These are phyloP conservation scores for Tyto alba DNA, from an alignment of 2,113 vertebrate species.

Conservation along the genomic window DNA sequence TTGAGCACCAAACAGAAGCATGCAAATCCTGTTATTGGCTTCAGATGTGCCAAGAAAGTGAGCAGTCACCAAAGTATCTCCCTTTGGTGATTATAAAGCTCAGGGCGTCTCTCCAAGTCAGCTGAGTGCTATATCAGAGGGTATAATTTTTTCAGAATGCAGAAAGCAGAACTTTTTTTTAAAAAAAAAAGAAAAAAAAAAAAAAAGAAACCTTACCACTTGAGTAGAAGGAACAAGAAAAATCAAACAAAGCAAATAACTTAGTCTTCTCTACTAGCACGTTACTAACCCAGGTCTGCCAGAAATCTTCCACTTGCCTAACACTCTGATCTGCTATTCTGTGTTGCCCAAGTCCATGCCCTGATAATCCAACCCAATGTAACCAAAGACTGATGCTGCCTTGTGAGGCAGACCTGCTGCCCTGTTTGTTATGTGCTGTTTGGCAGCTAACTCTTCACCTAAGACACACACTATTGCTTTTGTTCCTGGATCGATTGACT, in stretches of 20 bases:
- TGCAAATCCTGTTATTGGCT: not conserved
- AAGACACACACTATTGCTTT: constrained; percentile 48
- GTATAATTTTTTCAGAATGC: not conserved
- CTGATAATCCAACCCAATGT: not conserved
- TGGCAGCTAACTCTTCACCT: constrained; percentile 36
- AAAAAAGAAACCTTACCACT: not conserved
- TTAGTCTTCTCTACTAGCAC: not conserved
- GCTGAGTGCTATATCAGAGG: fast-evolving
- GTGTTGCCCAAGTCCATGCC: not conserved
- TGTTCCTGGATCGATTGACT: constrained; percentile 39
- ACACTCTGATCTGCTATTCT: not conserved
- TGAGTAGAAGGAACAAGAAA: not conserved
- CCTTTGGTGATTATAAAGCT: not conserved
- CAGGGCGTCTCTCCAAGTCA: not conserved
- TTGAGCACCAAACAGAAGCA: not conserved
- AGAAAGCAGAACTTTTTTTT: not conserved
- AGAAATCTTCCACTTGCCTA: not conserved
- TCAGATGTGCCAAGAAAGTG: not conserved
- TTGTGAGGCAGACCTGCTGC: not conserved
- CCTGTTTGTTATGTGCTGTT: constrained; percentile 14
- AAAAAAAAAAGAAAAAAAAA: too few species aligned
- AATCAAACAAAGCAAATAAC: not conserved
- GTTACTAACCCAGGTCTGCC: not conserved
- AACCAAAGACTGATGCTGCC: not conserved
- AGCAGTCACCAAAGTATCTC: not conserved